These are phyloP conservation scores for Lates calcarifer DNA, from an alignment of 2,113 vertebrate species.

Conservation along the genomic window DNA sequence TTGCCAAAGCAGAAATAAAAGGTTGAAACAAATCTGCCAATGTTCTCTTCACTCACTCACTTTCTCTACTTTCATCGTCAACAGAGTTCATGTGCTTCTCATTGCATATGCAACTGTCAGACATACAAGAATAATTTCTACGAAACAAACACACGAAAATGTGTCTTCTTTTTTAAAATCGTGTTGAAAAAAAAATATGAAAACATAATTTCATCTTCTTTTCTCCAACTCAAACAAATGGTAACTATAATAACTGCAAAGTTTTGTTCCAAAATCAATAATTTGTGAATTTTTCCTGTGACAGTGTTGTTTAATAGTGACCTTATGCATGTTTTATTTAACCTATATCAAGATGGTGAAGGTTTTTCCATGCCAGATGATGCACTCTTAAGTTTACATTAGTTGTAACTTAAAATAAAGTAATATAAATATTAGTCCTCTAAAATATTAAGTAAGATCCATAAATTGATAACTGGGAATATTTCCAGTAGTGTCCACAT, in stretches of 20 bases:
- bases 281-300: not conserved
- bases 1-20: not conserved
- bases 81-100: not conserved
- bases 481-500: slow-evolving; percentile 34
- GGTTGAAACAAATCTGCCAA: not conserved
- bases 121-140: not conserved
- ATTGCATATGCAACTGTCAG: not conserved
- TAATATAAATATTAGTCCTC: slow-evolving; percentile 20
- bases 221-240: slow-evolving; percentile 1
- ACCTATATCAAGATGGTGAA: not conserved
- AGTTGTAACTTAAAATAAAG: not conserved
- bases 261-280: not conserved
- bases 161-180: not conserved
- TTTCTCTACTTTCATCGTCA: not conserved
- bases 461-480: slow-evolving; percentile 36
- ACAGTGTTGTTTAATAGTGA: not conserved
- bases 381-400: not conserved
- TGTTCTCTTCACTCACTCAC: not conserved
- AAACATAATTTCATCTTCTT: not conserved
- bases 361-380: not conserved
- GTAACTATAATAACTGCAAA: not conserved
- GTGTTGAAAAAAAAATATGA: not conserved
- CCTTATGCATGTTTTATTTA: not conserved
- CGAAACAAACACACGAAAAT: not conserved
- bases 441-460: slow-evolving; percentile 24